phyloP scores from a whole-genome alignment of 2,113 vertebrate genomes.

The Pelodiscus sinensis region DNA sequence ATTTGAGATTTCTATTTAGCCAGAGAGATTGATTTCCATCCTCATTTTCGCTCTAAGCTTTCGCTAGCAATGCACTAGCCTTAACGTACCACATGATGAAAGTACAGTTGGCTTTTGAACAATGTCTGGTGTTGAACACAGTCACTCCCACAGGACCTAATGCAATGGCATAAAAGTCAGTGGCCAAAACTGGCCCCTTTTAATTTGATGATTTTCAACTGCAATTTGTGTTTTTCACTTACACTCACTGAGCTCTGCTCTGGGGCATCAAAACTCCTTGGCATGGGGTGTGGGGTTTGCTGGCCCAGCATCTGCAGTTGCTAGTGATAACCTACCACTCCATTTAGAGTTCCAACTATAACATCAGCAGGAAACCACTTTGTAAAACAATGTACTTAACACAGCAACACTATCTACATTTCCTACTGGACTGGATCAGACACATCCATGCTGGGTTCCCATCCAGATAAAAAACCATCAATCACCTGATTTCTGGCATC shows the following conservation, averaged over 20 bases:
- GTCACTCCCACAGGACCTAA: neutral
- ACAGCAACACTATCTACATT: neutral
- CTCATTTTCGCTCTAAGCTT: neutral
- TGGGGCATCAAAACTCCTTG: neutral
- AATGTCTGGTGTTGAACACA: neutral
- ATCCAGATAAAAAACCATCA: neutral
- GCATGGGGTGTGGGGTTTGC: neutral
- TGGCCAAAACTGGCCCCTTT: neutral
- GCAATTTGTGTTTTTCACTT: neutral
- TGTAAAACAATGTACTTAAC: neutral
- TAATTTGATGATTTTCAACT: neutral
- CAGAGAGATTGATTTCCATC: neutral
- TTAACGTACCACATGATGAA: neutral
- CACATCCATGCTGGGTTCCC: neutral
- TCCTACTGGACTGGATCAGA: neutral
- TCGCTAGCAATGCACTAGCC: neutral
- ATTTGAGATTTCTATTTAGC: neutral
- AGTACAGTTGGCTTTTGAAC: neutral
- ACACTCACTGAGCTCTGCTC: neutral
- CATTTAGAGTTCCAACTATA: neutral
- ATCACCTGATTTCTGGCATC: neutral
- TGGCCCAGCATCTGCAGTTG: neutral
- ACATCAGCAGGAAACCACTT: neutral
- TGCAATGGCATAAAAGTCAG: neutral
- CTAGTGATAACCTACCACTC: neutral